phyloP scores from a whole-genome alignment of 2,888 invertebrate genomes.

The Psylliodes chrysocephalus region DNA sequence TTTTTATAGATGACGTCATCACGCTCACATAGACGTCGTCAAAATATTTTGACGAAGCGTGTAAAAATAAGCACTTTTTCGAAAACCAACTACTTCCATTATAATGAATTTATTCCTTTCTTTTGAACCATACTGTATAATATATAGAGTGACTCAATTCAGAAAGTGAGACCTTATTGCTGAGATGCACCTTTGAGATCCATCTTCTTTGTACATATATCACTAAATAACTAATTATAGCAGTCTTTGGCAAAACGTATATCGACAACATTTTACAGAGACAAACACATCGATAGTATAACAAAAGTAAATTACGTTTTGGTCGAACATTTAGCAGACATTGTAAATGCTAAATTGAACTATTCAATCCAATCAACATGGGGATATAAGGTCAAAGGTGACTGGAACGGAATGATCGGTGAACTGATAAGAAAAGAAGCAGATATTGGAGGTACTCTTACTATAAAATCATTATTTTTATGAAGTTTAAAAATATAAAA shows the following conservation, averaged over 20 bases:
- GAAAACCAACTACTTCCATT: too few relatives aligned
- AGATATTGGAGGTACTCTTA: slow-evolving; percentile 69
- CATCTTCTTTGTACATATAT: too few relatives aligned
- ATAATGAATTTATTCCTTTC: too few relatives aligned
- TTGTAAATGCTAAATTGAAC: slow-evolving; percentile 69
- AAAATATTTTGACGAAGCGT: too few relatives aligned
- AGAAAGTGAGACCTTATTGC: background rate
- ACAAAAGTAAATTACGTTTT: slow-evolving; percentile 73
- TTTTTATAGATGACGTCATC: too few relatives aligned
- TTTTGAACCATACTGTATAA: too few relatives aligned
- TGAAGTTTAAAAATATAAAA: background rate
- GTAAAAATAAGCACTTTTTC: too few relatives aligned
- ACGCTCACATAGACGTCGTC: too few relatives aligned
- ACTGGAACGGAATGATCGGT: slow-evolving; percentile 76
- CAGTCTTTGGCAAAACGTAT: too few relatives aligned
- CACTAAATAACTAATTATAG: too few relatives aligned
- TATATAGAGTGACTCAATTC: too few relatives aligned
- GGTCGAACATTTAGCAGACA: slow-evolving; percentile 69
- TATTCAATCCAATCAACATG: slow-evolving; percentile 69
- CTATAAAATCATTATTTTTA: background rate
- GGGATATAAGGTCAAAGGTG: slow-evolving; percentile 73
- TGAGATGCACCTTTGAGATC: background rate
- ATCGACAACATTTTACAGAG: slow-evolving; percentile 54
- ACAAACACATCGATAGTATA: slow-evolving; percentile 69
- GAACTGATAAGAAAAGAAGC: slow-evolving; percentile 69